These are phyloP conservation scores for Nematopogon swammerdamellus DNA, from an alignment of 2,888 invertebrate species.

Conservation along the genomic window DNA sequence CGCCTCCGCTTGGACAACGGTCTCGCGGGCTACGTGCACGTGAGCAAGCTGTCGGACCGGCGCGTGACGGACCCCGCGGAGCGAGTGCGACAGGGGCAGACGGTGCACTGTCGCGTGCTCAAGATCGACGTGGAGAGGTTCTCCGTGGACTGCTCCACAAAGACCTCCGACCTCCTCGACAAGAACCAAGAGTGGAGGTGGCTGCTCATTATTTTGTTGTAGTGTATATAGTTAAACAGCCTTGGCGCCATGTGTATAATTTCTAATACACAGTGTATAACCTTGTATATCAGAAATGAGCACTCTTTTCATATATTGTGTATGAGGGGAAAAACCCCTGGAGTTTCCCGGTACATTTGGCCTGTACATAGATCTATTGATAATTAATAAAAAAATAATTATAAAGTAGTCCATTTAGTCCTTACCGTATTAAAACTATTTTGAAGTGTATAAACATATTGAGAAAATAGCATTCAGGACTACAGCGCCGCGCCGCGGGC, in stretches of 20 bases:
- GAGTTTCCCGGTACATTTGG: too few relatives aligned
- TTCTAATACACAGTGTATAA: background rate
- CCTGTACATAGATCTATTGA: too few relatives aligned
- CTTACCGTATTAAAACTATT: too few relatives aligned
- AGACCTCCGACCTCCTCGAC: constrained; percentile 88
- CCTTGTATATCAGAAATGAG: too few relatives aligned
- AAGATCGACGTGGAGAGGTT: constrained; percentile 96
- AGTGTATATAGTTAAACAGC: background rate
- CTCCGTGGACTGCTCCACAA: constrained; percentile 89
- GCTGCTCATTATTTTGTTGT: constrained; percentile 11
- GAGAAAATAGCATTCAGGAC: too few relatives aligned
- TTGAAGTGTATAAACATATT: too few relatives aligned
- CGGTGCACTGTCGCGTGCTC: constrained; percentile 84
- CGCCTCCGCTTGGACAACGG: constrained; percentile 89
- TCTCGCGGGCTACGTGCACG: constrained; percentile 88
- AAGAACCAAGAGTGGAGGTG: constrained; percentile 86
- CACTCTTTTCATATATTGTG: too few relatives aligned
- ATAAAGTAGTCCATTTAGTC: too few relatives aligned
- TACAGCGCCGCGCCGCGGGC: too few relatives aligned
- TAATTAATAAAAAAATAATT: too few relatives aligned
- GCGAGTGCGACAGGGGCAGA: constrained; percentile 79
- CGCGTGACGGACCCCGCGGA: constrained; percentile 92
- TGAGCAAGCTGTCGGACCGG: constrained; percentile 90
- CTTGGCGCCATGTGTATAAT: too few relatives aligned
- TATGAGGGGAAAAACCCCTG: too few relatives aligned